Percentiles rank a stretch among this genome's conserved stretches.
phyloP scores from a whole-genome alignment of 2,113 vertebrate genomes.

The Larimichthys crocea region DNA sequence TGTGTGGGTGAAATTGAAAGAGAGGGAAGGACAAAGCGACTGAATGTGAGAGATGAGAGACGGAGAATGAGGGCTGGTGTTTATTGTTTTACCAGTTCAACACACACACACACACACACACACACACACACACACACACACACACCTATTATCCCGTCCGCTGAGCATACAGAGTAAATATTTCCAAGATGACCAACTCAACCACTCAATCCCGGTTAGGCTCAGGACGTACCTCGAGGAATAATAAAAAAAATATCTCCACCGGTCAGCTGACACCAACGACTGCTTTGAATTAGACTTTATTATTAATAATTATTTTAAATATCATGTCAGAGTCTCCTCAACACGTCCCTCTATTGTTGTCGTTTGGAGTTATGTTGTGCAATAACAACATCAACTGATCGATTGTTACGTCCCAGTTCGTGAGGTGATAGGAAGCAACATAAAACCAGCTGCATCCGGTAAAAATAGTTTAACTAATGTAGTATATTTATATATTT shows the following conservation, averaged over 20 bases:
- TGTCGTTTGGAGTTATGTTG: no score
- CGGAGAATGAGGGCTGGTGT: slow-evolving; percentile 30
- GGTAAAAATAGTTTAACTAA: no score
- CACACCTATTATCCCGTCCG: slow-evolving; percentile 16
- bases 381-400: no score
- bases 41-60: slow-evolving; percentile 39
- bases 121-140: slow-evolving; percentile 22
- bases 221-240: neutral
- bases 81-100: slow-evolving; percentile 61
- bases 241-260: neutral
- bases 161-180: slow-evolving; percentile 46
- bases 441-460: no score
- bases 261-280: neutral
- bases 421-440: no score
- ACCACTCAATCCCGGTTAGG: slow-evolving; percentile 7
- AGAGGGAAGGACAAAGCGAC: slow-evolving; percentile 59
- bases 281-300: no score
- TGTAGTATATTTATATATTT: no score
- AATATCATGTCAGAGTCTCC: no score
- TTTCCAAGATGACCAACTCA: slow-evolving; percentile 28
- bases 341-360: no score
- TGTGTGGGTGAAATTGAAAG: slow-evolving; percentile 57
- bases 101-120: slow-evolving; percentile 34
- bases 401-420: no score
- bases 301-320: no score